A percentile compares a stretch with the other conserved stretches of the same genome.
Conservation (phyloP, 1,140 invertebrate genomes). For the Lineus longissimus region DNA sequence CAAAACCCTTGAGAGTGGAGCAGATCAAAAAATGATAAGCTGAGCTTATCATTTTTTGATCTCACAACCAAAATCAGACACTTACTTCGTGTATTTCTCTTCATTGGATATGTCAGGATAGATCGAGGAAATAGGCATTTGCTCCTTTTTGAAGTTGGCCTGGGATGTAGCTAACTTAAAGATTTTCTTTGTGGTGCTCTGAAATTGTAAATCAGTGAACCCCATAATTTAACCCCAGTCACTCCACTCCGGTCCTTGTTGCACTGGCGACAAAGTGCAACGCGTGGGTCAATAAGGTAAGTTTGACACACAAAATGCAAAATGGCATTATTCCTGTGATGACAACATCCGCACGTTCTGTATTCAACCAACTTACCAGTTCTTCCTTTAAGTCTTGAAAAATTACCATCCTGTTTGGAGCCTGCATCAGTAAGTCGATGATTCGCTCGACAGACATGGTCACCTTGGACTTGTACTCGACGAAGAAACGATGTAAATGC, state of each 20-base stretch:
- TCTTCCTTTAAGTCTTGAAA: constrained; percentile 57
- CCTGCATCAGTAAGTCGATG: constrained; percentile 58
- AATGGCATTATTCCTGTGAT: no score
- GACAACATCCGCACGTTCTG: no score
- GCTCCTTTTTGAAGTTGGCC: constrained; percentile 33
- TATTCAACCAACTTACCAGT: constrained; percentile 44
- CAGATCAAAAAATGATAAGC: no score
- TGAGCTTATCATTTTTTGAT: no score
- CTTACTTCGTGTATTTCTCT: constrained; percentile 49
- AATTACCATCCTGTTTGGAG: constrained; percentile 57
- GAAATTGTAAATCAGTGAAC: no score
- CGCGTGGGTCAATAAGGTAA: background rate
- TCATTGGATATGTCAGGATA: constrained; percentile 59
- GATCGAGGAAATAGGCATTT: constrained; percentile 59
- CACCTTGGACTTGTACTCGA: constrained; percentile 59
- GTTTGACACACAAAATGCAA: no score
- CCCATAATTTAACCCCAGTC: no score
- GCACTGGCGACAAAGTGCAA: no score
- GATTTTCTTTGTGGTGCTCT: no score
- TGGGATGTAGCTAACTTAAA: no score
- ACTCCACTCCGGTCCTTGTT: no score
- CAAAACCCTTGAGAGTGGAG: no score
- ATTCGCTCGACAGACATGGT: constrained; percentile 59
- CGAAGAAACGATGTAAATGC: constrained; percentile 63
- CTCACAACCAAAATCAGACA: background rate